Evolutionary conservation across 2,797 vertebrate genomes (phyloP), one percentile per base, ranked within the genome.

Genomic region (Halcyon badia): DNA sequence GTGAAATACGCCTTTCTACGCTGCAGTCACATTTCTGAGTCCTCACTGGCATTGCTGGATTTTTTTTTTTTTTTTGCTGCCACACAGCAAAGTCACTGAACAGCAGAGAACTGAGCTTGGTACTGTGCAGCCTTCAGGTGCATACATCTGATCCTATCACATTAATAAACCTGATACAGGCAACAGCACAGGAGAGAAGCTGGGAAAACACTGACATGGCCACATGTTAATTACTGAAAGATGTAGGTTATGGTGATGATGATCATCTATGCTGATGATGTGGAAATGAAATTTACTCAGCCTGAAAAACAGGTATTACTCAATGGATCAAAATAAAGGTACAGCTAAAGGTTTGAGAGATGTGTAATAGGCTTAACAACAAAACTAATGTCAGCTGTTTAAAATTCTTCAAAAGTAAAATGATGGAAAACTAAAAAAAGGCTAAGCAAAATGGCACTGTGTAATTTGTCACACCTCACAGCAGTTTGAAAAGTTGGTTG

Each of bases 401-500:
- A 75, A 87, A 93, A 86, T 73, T 87, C 79, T 89, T 85, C 79
- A 94, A 87, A 92, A 91, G 58, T 66, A 79, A 93, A 96, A 94
- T 30, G 87, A 88, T 57, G 68, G 75, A 46, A 70, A 57, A 69
- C 54, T 28, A 33, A 54, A 84, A 92, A 83, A 79, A 51, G 16
- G 41, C 65, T 56, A 91, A 71, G 78, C 71, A 66, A 78, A 94
- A 37, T 0, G 0, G 58, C 35, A 77, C 80, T 10, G 14, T 85
- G 78, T 75, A 77, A 94, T 94, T 72, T 96, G 65, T 90, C 87
- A 95, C 35, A 54, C 64, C 41, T 80, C 52, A 46, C 51, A 80
- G 86, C 69, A 78, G 73, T 78, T 94, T 94, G 30, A 44, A 49
- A 91, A 96, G 90, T 93, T 84, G 90, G 96, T 96, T 97, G 83